Conservation (phyloP, 2,113 vertebrate species). For the Dicentrarchus labrax region DNA sequence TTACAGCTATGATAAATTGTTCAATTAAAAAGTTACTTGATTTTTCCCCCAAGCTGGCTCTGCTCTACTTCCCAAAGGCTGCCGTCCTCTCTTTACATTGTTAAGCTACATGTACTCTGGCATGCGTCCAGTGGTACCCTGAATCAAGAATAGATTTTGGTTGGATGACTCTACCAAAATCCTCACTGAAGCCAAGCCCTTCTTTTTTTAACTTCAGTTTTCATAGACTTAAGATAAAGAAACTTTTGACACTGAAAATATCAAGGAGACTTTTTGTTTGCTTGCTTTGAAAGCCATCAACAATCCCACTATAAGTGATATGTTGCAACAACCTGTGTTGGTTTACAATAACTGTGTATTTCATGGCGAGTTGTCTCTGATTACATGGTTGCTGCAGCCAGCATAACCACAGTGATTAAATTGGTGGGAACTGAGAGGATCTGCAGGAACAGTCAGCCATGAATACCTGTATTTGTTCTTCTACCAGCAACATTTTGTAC, state of each 20-base stretch:
- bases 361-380: slow-evolving; percentile 14
- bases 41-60: neutral
- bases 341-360: slow-evolving; percentile 28
- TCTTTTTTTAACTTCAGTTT: slow-evolving; percentile 2
- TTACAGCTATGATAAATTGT: slow-evolving; percentile 38
- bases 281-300: slow-evolving; percentile 12
- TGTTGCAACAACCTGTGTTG: neutral
- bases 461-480: slow-evolving; percentile 14
- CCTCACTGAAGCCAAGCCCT: neutral
- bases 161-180: slow-evolving; percentile 5
- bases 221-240: slow-evolving; percentile 23
- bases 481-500: neutral
- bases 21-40: slow-evolving; percentile 41
- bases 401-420: slow-evolving; percentile 19
- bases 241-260: slow-evolving; percentile 13
- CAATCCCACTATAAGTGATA: neutral
- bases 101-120: slow-evolving; percentile 21
- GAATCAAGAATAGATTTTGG: slow-evolving; percentile 12
- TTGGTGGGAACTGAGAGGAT: slow-evolving; percentile 6
- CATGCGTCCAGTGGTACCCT: neutral
- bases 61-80: slow-evolving; percentile 19
- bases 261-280: neutral
- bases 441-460: neutral
- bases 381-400: neutral
- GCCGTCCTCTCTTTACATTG: slow-evolving; percentile 20